Percentiles rank a stretch among this genome's conserved stretches.
phyloP scores from a whole-genome alignment of 2,113 vertebrate genomes.

The Lamprotornis superbus region DNA sequence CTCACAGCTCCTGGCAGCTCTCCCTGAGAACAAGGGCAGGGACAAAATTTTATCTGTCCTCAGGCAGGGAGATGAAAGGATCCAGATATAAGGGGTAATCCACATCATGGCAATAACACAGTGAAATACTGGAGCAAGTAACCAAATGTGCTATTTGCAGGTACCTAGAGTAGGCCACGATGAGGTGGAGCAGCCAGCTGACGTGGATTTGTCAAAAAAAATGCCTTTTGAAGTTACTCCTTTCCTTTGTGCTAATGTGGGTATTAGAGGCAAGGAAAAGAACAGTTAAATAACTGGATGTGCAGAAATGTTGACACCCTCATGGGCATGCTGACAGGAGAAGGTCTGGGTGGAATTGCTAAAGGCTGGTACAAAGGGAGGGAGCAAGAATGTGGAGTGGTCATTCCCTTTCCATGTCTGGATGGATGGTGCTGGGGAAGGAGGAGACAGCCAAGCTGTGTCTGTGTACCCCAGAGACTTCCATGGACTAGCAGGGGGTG shows the following conservation, averaged over 20 bases:
- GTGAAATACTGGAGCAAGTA: background rate
- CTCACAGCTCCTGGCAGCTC: background rate
- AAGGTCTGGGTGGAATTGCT: background rate
- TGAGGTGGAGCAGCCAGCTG: background rate
- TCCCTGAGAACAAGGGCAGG: background rate
- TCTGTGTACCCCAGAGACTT: background rate
- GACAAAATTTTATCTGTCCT: background rate
- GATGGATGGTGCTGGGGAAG: background rate
- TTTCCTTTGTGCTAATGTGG: accelerated
- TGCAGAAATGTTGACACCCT: background rate
- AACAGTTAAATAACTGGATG: background rate
- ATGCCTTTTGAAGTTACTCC: background rate
- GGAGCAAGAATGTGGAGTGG: accelerated
- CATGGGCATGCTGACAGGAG: background rate
- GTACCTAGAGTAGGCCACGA: background rate
- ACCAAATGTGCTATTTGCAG: background rate
- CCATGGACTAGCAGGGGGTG: background rate
- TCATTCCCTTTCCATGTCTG: accelerated
- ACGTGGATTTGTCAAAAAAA: background rate
- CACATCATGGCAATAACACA: background rate
- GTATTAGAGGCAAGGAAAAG: background rate
- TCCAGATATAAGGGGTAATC: background rate
- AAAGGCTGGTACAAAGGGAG: background rate
- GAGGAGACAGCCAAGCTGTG: background rate
- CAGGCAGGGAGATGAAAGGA: background rate